Evolutionary conservation across 2,888 invertebrate species (phyloP), one percentile per base, ranked within the genome.

Genomic region (Plebejus argus): DNA sequence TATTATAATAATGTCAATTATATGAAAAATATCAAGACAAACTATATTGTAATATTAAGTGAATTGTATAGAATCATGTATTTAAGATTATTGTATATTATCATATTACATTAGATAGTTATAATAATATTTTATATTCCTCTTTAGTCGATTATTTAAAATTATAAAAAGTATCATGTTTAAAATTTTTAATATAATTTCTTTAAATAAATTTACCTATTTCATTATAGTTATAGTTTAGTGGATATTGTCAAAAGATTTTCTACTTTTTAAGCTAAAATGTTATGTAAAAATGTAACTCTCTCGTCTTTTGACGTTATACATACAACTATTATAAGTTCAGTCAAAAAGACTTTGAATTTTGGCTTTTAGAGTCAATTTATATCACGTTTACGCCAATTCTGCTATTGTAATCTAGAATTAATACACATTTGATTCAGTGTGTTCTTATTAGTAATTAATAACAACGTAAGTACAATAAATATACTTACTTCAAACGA

Each of bases 211-310:
- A 72, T 45, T 72, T 72, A 39, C 72, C 23, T 20, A 23, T 71
- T 71, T 71, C 8, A 71, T 71, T 35, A 71, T 39, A 71, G 18
- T 45, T 72, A 72, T 72, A 72, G 72, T 72, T 72, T 72, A 45
- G 10, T n/a, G 4, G 20, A 45, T 33, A 72, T 45, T 72, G 12
- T 49, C 45, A 20, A 71, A 39, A 72, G 45, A n/a, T 20, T 72
- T 72, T 39, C 45, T 71, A 71, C 45, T 72, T 72, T 71, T 15
- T 72, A 45, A 45, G 45, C 45, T 72, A 72, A 72, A 72, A 72
- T 45, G 23, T 71, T 72, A 45, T 72, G 39, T 72, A 72, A 72
- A 71, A 72, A 45, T 71, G 12, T 61, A 61, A 61, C 20, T 72
- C 45, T 45, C n/a, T 72, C 45, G 72, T 72, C 72, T 72, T 28